Conservation (phyloP, 2,113 vertebrate species). For the Panthera tigris region DNA sequence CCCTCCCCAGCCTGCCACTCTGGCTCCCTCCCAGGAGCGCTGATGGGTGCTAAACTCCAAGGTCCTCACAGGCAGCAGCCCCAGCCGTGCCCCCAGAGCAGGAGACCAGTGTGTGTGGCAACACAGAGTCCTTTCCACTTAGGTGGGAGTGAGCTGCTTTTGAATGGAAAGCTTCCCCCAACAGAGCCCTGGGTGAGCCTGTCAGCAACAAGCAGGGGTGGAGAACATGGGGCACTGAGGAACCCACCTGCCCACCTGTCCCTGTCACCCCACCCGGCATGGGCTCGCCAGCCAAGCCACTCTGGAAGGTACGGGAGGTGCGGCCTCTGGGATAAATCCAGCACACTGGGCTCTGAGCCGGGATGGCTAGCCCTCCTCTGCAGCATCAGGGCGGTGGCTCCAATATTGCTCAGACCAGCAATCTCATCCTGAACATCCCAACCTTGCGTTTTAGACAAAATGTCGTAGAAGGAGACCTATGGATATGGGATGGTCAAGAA, state of each 20-base stretch:
- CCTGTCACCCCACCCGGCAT: background rate
- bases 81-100: background rate
- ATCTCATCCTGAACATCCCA: background rate
- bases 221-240: accelerated
- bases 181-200: too few relatives aligned
- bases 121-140: background rate
- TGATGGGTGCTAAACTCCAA: background rate
- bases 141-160: background rate
- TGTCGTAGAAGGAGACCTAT: background rate
- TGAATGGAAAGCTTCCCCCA: background rate
- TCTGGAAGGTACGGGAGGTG: background rate
- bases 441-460: background rate
- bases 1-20: background rate
- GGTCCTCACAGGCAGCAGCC: background rate
- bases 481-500: background rate
- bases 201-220: background rate
- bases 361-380: background rate
- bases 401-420: accelerated
- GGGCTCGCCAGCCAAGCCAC: background rate
- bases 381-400: background rate
- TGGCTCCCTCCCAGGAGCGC: accelerated
- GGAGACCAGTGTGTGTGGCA: background rate
- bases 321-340: background rate
- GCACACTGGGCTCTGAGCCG: background rate
- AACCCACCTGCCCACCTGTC: background rate